These are phyloP conservation scores for Andrena flavipes DNA, from an alignment of 2,888 invertebrate genomes.

Conservation along the genomic window DNA sequence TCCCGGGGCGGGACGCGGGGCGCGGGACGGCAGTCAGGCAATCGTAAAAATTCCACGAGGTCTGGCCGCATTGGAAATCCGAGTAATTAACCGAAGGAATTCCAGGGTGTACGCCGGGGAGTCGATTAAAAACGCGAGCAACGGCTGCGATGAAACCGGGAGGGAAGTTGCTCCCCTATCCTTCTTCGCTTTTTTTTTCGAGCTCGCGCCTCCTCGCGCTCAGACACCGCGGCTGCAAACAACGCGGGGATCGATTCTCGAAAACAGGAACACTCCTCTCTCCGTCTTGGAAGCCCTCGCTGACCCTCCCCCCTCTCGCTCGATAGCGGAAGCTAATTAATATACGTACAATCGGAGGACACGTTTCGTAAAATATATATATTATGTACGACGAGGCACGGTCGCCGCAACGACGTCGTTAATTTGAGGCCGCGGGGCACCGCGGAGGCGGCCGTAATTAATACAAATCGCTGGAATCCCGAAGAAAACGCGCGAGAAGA, in stretches of 20 bases:
- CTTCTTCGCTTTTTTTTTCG: conserved; percentile 48
- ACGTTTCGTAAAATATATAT: conserved; percentile 20
- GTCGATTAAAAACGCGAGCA: conserved; percentile 79
- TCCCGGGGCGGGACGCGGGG: conserved; percentile 46
- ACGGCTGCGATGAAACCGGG: conserved; percentile 67
- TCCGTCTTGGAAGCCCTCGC: too few relatives aligned
- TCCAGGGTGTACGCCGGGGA: conserved; percentile 72
- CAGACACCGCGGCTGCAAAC: too few relatives aligned
- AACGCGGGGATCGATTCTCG: too few relatives aligned
- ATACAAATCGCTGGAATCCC: conserved; percentile 63
- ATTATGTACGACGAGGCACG: conserved; percentile 9
- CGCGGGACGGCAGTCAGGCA: conserved; percentile 69
- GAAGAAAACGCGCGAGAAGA: conserved; percentile 47
- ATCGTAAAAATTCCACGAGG: conserved; percentile 82
- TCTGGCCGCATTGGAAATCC: conserved; percentile 81
- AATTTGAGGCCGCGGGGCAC: conserved; percentile 56
- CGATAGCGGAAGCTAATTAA: conserved; percentile 13
- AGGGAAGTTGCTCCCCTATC: conserved; percentile 47
- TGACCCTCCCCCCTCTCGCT: neutral
- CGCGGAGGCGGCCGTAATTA: conserved; percentile 63
- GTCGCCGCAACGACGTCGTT: conserved; percentile 43
- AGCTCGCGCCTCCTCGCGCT: neutral
- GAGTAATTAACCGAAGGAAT: conserved; percentile 84
- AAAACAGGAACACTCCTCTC: neutral
- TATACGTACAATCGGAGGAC: conserved; percentile 19